Percentiles rank a stretch among this genome's conserved stretches.
These are phyloP conservation scores for Rutpela maculata DNA, from an alignment of 2,888 invertebrate species.

Conservation along the genomic window DNA sequence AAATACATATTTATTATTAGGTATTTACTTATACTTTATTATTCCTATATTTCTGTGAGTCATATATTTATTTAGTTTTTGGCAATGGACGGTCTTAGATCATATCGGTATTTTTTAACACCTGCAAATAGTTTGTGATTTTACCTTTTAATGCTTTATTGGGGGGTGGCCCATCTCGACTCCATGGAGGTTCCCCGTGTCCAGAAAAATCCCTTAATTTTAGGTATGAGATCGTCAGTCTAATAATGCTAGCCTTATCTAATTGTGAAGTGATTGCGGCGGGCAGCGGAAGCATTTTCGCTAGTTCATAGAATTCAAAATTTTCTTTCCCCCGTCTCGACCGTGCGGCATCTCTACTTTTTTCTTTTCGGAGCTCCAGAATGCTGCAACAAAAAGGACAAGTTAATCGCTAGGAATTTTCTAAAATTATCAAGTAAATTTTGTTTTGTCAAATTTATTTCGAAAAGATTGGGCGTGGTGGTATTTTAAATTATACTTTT, in stretches of 20 bases:
- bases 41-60: background rate
- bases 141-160: slow-evolving; percentile 90
- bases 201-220: slow-evolving; percentile 95
- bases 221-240: slow-evolving; percentile 96
- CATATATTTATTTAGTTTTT: background rate
- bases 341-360: slow-evolving; percentile 93
- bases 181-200: slow-evolving; percentile 98
- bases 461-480: background rate
- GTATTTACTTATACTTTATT: background rate
- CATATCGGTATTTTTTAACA: no score
- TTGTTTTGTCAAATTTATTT: background rate
- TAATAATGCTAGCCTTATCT: slow-evolving; percentile 97
- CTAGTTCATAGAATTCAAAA: slow-evolving; percentile 96
- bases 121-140: slow-evolving; percentile 59
- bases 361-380: slow-evolving; percentile 94
- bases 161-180: slow-evolving; percentile 85
- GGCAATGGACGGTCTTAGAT: background rate
- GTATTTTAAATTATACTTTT: background rate
- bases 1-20: slow-evolving; percentile 29
- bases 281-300: slow-evolving; percentile 93
- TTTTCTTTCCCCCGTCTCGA: slow-evolving; percentile 96
- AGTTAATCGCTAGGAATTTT: slow-evolving; percentile 29
- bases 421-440: background rate
- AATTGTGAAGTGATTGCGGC: slow-evolving; percentile 95
- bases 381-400: slow-evolving; percentile 82